phyloP scores from a whole-genome alignment of 2,888 invertebrate species.

The Drosophila peninsularis region DNA sequence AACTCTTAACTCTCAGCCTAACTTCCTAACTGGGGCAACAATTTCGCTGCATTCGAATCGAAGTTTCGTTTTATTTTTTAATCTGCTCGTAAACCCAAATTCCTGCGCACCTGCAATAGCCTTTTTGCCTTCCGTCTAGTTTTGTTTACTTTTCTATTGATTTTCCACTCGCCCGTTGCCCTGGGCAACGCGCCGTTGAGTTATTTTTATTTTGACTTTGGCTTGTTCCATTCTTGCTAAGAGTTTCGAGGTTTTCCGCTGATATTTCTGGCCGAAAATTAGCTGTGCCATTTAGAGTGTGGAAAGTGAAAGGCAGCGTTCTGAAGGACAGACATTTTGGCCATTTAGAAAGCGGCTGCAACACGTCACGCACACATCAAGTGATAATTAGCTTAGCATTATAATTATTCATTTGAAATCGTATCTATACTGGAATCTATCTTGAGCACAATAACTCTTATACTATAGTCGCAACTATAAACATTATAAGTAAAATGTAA shows the following conservation, averaged over 20 bases:
- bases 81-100: slow-evolving; percentile 66
- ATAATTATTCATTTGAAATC: no score
- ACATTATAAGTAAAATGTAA: no score
- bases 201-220: slow-evolving; percentile 59
- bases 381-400: no score
- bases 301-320: slow-evolving; percentile 37
- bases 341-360: background rate
- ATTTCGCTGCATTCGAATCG: slow-evolving; percentile 22
- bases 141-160: slow-evolving; percentile 75
- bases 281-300: slow-evolving; percentile 53
- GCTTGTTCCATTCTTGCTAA: slow-evolving; percentile 15
- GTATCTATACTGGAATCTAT: no score
- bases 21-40: slow-evolving; percentile 32
- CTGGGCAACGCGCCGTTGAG: slow-evolving; percentile 40
- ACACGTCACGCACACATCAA: slow-evolving; percentile 29
- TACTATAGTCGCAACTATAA: no score
- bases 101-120: slow-evolving; percentile 62
- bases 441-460: no score
- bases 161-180: slow-evolving; percentile 59
- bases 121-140: slow-evolving; percentile 27
- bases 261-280: slow-evolving; percentile 62
- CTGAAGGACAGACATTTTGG: slow-evolving; percentile 19
- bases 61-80: slow-evolving; percentile 12
- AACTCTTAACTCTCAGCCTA: slow-evolving; percentile 44
- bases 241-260: slow-evolving; percentile 35